Evolutionary conservation across 2,888 invertebrate species (phyloP), one percentile per base, ranked within the genome.

Genomic region (Portevinia maculata): DNA sequence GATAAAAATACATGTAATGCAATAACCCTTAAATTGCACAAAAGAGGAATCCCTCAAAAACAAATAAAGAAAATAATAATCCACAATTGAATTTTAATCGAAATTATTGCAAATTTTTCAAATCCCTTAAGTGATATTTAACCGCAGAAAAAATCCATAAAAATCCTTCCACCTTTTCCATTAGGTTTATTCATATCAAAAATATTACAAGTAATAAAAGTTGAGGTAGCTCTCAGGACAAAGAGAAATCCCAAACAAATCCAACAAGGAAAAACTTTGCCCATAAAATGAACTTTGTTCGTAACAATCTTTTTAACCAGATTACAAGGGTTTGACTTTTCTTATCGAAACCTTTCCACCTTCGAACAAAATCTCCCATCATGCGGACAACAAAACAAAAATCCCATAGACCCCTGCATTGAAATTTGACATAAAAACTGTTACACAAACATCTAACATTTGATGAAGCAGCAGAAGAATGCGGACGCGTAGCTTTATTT

Each of bases 321-420:
- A 79, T 79, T 74, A 79, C 79, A 79, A 74, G 79, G 74, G 79
- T 69, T 60, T 79, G 60, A 62, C 67, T 79, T 79, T 75, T 69
- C 62, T 79, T 79, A 5, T 24, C 24, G 24, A 3, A 5, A 24
- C 24, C 50, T 39, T 52, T 71, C 19, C 48, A 44, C 57, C 55
- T 37, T 6, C 37, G 37, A 37, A 13, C 13, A n/a, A 13, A 6
- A 13, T 13, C n/a, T n/a, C n/a, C 32, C 46, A 28, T 11, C 24
- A 39, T 15, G 2, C 39, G 7, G 4, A 13, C 2, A 41, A 15
- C 21, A n/a, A 28, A 52, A 32, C 11, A 39, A 28, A 34, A 13
- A 70, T n/a, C n/a, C 46, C 37, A 41, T 44, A 75, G 17, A 21
- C 37, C 39, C 39, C 8, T 34, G 46, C 39, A 50, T 44, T 41